Evolutionary conservation across 2,888 invertebrate genomes (phyloP), one percentile per base, ranked within the genome.

Genomic region (Rotaria magnacalcarata): DNA sequence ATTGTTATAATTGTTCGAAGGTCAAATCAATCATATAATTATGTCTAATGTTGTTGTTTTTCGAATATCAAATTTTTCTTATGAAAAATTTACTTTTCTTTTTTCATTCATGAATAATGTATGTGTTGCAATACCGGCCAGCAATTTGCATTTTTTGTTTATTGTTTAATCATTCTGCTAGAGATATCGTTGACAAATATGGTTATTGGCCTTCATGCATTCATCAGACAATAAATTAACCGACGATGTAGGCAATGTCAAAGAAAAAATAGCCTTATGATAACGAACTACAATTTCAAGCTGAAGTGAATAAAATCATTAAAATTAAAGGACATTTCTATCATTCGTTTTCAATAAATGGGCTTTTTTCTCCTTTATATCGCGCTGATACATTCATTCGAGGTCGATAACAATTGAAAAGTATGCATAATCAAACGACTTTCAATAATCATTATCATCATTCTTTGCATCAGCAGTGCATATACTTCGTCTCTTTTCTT

Each of bases 341-440:
- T 56, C 3, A 27, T 67, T 67, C 2, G 14, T 67, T 34, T 14
- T 67, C 27, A 27, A 67, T 67, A 67, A 67, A 27, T 7, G 27
- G 5, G 1, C n/a, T n/a, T 34, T 67, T 50, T 50, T 50, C 14
- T 50, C 14, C 50, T 50, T 67, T 34, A 67, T 11, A 67, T 67
- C 3, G 27, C 11, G 34, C 34, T 67, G 0, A 19, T 27, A 24
- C 24, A 24, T 56, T 56, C 24, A 24, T 56, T 56, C 56, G 24
- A 67, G 67, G 19, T 27, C 34, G 19, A 34, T 34, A 6, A 67
- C 67, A 67, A 67, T 67, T 67, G 67, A 67, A 67, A 67, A 67
- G 67, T 67, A 67, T 67, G 67, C 67, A 67, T 67, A 67, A 67
- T 67, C 67, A 67, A 67, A 67, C 34, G 67, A 34, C 16, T 67